Percentiles rank a stretch among this genome's conserved stretches.
These are phyloP conservation scores for Mesoclemmys tuberculata DNA, from an alignment of 2,113 vertebrate genomes.

Conservation along the genomic window DNA sequence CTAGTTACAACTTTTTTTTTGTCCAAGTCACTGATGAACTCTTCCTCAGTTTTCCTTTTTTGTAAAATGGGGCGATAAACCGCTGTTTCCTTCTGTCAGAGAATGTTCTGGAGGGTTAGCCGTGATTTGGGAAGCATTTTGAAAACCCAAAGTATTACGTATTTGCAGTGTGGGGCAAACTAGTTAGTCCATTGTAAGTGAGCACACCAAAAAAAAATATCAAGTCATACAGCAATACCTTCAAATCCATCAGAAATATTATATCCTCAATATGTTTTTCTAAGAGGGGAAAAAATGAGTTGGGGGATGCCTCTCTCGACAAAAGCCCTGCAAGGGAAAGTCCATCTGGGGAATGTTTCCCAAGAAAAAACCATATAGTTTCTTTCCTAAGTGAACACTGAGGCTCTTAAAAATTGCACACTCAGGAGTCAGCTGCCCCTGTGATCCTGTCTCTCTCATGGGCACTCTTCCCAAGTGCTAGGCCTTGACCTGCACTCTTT, in stretches of 20 bases:
- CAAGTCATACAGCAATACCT: background rate
- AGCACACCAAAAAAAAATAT: background rate
- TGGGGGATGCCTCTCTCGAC: background rate
- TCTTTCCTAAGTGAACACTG: background rate
- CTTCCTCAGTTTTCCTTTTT: background rate
- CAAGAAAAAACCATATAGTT: background rate
- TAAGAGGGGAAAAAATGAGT: background rate
- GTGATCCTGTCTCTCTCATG: rapidly evolving
- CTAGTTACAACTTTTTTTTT: background rate
- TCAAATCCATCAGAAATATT: background rate
- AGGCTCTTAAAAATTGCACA: background rate
- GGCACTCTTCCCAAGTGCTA: background rate
- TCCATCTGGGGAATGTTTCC: background rate
- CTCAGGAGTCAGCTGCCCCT: background rate
- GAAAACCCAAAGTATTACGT: background rate
- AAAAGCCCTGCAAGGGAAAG: background rate
- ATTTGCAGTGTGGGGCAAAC: background rate
- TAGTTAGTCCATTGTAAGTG: background rate
- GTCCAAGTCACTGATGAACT: background rate
- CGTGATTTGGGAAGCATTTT: background rate
- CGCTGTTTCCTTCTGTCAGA: background rate
- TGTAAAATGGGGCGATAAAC: background rate
- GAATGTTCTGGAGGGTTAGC: background rate
- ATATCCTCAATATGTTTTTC: background rate
- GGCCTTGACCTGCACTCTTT: background rate